Conservation (phyloP, 2,888 invertebrate genomes). For the Luperina testacea region DNA sequence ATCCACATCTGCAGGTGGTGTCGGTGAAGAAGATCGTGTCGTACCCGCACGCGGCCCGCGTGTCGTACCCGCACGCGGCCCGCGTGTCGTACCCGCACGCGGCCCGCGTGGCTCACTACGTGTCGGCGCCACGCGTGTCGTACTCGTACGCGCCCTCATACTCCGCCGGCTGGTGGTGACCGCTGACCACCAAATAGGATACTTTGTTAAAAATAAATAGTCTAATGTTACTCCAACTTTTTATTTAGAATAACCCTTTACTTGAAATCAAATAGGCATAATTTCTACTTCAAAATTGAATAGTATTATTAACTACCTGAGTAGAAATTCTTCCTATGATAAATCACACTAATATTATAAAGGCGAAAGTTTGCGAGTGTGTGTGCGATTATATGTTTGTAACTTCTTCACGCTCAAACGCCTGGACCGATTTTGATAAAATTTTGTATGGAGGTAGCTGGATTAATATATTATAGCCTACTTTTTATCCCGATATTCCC, state of each 20-base stretch:
- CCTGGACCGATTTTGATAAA: too few relatives aligned
- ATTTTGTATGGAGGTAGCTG: too few relatives aligned
- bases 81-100: slow-evolving; percentile 57
- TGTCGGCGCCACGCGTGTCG: slow-evolving; percentile 73
- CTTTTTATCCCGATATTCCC: too few relatives aligned
- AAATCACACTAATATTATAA: background rate
- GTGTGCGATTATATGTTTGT: too few relatives aligned
- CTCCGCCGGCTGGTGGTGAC: slow-evolving; percentile 78
- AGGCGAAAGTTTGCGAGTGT: too few relatives aligned
- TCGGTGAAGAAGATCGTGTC: slow-evolving; percentile 75
- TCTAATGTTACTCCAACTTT: slow-evolving; percentile 14
- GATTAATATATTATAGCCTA: too few relatives aligned
- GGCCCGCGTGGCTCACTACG: slow-evolving; percentile 62
- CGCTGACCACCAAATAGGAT: slow-evolving; percentile 15
- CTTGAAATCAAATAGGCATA: background rate
- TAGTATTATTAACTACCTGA: background rate
- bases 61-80: slow-evolving; percentile 72
- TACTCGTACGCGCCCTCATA: slow-evolving; percentile 69
- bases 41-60: slow-evolving; percentile 75
- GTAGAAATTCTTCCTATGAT: too few relatives aligned
- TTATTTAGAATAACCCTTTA: slow-evolving; percentile 15
- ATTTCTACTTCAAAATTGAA: background rate
- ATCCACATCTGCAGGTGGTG: slow-evolving; percentile 62
- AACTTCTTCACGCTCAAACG: too few relatives aligned
- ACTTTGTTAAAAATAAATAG: slow-evolving; percentile 45